Percentiles rank a stretch among this genome's conserved stretches.
phyloP scores from a whole-genome alignment of 92 coral and sea anemone genomes.

The Porites rus region DNA sequence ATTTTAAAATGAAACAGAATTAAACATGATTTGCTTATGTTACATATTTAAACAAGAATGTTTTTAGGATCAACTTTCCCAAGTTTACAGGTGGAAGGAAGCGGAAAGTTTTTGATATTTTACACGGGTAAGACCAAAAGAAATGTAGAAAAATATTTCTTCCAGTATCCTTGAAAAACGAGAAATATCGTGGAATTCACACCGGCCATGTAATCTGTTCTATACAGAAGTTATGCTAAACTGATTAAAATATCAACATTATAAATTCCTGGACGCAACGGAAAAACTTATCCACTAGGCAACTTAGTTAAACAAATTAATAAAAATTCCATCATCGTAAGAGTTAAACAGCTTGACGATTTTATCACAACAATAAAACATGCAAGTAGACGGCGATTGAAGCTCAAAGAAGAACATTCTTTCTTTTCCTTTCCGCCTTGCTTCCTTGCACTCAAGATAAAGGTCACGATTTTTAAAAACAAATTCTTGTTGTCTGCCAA shows the following conservation, averaged over 20 bases:
- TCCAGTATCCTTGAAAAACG: background rate
- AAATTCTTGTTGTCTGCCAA: background rate
- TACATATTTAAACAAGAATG: background rate
- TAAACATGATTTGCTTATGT: slow-evolving; percentile 7
- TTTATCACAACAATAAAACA: slow-evolving; percentile 18
- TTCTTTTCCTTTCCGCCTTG: slow-evolving; percentile 13
- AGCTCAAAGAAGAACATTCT: slow-evolving; percentile 11
- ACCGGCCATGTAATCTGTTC: background rate
- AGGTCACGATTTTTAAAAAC: slow-evolving; percentile 22
- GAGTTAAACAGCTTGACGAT: slow-evolving; percentile 35
- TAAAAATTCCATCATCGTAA: slow-evolving; percentile 10
- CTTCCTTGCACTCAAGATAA: background rate
- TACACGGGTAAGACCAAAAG: slow-evolving; percentile 10
- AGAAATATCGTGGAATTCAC: background rate
- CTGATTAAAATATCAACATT: slow-evolving; percentile 15
- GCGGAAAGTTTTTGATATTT: background rate
- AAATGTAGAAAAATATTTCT: background rate
- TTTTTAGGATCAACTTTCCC: background rate
- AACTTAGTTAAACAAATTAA: slow-evolving; percentile 12
- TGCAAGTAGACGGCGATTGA: background rate
- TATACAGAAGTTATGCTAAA: background rate
- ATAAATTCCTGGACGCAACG: background rate
- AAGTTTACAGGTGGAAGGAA: background rate
- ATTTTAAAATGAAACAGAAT: slow-evolving; percentile 33
- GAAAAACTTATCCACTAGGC: slow-evolving; percentile 3